These are phyloP conservation scores for Argynnis bischoffii DNA, from an alignment of 2,888 invertebrate species.

Conservation along the genomic window DNA sequence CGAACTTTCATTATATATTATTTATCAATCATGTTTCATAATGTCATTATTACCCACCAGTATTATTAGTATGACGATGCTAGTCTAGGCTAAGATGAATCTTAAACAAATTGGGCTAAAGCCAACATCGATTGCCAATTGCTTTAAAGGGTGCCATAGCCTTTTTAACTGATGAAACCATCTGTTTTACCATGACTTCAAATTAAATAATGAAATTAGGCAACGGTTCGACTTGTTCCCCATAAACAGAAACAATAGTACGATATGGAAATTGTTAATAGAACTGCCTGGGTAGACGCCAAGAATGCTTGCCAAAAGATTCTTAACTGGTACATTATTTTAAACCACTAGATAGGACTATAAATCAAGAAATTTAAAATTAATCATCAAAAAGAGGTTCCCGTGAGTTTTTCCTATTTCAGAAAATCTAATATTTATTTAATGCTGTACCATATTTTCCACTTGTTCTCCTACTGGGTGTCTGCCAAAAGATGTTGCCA, in stretches of 20 bases:
- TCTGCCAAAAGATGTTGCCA: slow-evolving; percentile 68
- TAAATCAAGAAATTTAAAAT: slow-evolving; percentile 26
- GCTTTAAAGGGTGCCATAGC: slow-evolving; percentile 56
- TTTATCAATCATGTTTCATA: slow-evolving; percentile 43
- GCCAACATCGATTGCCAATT: slow-evolving; percentile 68
- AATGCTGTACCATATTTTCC: slow-evolving; percentile 28
- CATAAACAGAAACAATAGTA: slow-evolving; percentile 48
- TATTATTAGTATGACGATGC: slow-evolving; percentile 12
- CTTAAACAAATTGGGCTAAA: slow-evolving; percentile 63
- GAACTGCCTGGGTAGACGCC: slow-evolving; percentile 51
- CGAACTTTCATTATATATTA: slow-evolving; percentile 17
- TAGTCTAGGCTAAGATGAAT: slow-evolving; percentile 53
- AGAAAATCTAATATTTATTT: slow-evolving; percentile 32
- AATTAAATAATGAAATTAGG: slow-evolving; percentile 39
- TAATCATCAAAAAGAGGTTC: slow-evolving; percentile 21
- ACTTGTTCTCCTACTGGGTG: slow-evolving; percentile 55
- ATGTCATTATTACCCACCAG: slow-evolving; percentile 19
- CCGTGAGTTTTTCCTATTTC: slow-evolving; percentile 21
- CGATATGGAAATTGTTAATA: slow-evolving; percentile 50
- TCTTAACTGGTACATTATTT: slow-evolving; percentile 46
- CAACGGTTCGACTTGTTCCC: slow-evolving; percentile 20
- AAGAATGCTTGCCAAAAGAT: slow-evolving; percentile 55
- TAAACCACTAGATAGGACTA: slow-evolving; percentile 22
- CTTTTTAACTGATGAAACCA: slow-evolving; percentile 58
- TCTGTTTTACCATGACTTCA: slow-evolving; percentile 49